Conservation (phyloP, 2,797 vertebrate species). For the Nyctibius grandis region DNA sequence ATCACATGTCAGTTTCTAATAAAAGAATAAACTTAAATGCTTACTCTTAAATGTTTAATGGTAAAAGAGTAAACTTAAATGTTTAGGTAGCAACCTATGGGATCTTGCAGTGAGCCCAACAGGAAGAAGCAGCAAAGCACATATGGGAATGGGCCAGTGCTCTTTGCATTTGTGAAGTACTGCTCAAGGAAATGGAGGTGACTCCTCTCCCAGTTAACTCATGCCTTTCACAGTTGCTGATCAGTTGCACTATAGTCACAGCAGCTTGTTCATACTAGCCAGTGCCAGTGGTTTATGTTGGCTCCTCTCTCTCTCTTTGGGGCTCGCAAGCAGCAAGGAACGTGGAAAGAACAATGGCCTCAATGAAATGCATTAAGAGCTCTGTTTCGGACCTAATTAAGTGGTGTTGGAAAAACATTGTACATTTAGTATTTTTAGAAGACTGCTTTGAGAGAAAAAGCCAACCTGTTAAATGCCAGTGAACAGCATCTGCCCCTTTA, state of each 20-base stretch:
- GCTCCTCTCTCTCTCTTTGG: background rate
- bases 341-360: background rate
- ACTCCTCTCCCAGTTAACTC: background rate
- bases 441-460: background rate
- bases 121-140: background rate
- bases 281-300: background rate
- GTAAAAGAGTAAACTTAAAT: background rate
- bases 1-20: background rate
- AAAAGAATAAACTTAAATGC: background rate
- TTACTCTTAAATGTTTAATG: background rate
- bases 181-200: background rate
- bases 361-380: background rate
- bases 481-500: background rate
- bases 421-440: background rate
- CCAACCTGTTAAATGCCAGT: background rate
- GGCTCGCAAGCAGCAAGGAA: background rate
- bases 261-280: background rate
- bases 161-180: background rate
- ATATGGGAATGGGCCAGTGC: background rate
- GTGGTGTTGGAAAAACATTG: background rate
- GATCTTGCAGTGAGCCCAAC: background rate
- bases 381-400: background rate
- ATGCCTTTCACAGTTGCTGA: background rate
- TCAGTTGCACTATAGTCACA: background rate
- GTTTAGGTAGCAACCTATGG: background rate